Evolutionary conservation across 1,140 invertebrate species (phyloP), one percentile per base, ranked within the genome.

Genomic region (Adelges cooleyi): DNA sequence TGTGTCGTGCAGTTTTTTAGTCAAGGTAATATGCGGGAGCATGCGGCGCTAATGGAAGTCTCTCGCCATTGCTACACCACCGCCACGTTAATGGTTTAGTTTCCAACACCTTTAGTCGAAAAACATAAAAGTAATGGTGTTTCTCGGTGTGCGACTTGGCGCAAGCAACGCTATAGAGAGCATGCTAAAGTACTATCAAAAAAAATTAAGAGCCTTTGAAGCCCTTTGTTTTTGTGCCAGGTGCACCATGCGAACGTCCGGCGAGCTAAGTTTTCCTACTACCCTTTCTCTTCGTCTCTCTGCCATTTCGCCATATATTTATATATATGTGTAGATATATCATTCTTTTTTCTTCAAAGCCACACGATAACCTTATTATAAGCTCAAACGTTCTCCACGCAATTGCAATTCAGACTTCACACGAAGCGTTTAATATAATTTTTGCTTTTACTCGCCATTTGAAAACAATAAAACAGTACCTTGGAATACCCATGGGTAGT

Each of bases 1-100:
- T 59, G 38, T n/a, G 20, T 59, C 20, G 38, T 27, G n/a, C 20
- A 4, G 25, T 59, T 56, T 56, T 59, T 59, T 59, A 44, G 23
- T 29, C 9, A 20, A 46, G 23, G 54, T 10, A 44, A 42, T 27
- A 59, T 27, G 54, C 25, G 54, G 20, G 23, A 59, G 54, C 54
- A 59, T 59, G 54, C 20, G 54, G 54, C 23, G 54, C 54, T 59
- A 59, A 59, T 59, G 54, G 54, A 54, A 59, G 54, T 44, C 54
- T 44, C 54, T 59, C 54, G 23, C 5, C 29, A 33, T 33, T 11
- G 29, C 29, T 11, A 11, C 29, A 11, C 11, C 29, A 11, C 29
- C 11, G 11, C 54, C 54, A 23, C 54, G 36, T 59, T 59, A 59
- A 59, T 59, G 54, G 54, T 59, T 59, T 44, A 23, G 54, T 59